Evolutionary conservation across 2,113 vertebrate species (phyloP), one percentile per base, ranked within the genome.

Genomic region (Pagrus major): DNA sequence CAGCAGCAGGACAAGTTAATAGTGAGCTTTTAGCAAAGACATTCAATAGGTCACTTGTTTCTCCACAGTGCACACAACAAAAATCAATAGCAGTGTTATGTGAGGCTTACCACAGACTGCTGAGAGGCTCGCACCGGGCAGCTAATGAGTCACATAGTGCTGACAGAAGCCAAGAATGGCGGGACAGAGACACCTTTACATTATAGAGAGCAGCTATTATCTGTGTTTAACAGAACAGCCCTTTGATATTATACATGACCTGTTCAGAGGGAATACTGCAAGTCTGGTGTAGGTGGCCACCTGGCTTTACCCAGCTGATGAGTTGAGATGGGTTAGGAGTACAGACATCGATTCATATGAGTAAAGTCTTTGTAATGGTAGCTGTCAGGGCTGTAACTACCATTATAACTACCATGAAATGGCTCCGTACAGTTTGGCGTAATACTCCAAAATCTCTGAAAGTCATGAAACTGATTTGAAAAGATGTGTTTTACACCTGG

Each of bases 91-190:
- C 67, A 52, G 55, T 66, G 75, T 82, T 89, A 77, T 85, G 89
- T 58, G 81, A 85, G 70, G 85, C 74, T 87, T 47, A 74, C 80
- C 84, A 78, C 78, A 77, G 75, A 68, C 69, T 66, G 81, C 74
- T 58, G 85, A 76, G 79, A 81, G 83, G 76, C 86, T 93, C 41
- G 51, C 90, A 88, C 84, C 49, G 37, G 67, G 61, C 80, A 64
- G n/a, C 90, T 91, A 94, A 93, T 92, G 82, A 94, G 69, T 90
- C 66, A 86, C 88, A 85, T 8, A 31, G 69, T 82, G 79, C 73
- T 80, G 90, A 87, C 15, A 86, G 84, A 83, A 47, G 76, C 72
- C 76, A 29, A 44, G 75, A 31, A 20, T 44, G n/a, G 23, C 68
- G 51, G 56, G 79, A 23, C 6, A 71, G 35, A 70, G 68, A 51